Percentiles rank a stretch among this genome's conserved stretches.
Conservation (phyloP, 2,113 vertebrate genomes). For the Psophia crepitans region DNA sequence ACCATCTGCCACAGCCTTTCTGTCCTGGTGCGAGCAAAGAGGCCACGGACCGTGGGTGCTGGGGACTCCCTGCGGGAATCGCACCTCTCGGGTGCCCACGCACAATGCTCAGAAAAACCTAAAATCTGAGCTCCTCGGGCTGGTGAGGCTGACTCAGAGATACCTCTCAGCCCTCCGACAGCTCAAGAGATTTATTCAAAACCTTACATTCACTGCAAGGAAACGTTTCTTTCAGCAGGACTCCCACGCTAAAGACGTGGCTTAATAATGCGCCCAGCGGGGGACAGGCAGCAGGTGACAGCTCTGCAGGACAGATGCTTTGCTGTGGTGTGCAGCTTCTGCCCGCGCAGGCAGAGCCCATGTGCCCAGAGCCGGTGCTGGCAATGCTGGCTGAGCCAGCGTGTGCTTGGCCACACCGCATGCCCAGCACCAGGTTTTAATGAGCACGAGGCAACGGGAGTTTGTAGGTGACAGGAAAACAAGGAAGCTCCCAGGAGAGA, state of each 20-base stretch:
- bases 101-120: not conserved
- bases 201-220: not conserved
- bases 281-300: not conserved
- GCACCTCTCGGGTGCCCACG: not conserved
- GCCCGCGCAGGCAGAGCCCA: not conserved
- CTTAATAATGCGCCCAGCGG: not conserved
- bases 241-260: not conserved
- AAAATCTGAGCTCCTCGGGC: not conserved
- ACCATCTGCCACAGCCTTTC: not conserved
- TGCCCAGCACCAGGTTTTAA: not conserved
- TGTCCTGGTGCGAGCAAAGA: not conserved
- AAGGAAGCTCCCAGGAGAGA: not conserved
- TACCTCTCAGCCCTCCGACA: not conserved
- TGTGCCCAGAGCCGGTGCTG: not conserved
- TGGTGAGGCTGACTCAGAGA: not conserved
- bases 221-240: not conserved
- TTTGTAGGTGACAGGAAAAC: not conserved
- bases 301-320: not conserved
- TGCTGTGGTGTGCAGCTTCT: not conserved
- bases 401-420: rapidly evolving
- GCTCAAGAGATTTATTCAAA: not conserved
- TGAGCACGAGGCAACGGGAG: not conserved
- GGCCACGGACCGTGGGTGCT: rapidly evolving
- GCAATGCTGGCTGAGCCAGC: not conserved
- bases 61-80: not conserved